Evolutionary conservation across 2,797 vertebrate species (phyloP), one percentile per base, ranked within the genome.

Genomic region (Bovichtus diacanthus): DNA sequence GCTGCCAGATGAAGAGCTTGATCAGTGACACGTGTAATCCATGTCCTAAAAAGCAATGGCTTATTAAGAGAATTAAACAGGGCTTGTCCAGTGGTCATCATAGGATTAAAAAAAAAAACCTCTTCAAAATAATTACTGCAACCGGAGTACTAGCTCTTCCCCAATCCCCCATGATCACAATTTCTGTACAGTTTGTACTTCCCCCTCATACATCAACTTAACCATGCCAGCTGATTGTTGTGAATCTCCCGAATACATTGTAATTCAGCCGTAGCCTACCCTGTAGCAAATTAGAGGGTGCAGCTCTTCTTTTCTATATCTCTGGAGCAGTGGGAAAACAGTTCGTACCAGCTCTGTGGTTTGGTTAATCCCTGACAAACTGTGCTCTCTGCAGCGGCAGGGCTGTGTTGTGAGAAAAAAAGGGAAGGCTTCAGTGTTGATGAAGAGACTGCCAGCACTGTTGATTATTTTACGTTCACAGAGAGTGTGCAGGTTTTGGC

Each of bases 261-360:
- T 83, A 88, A 90, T 90, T 91, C 80, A 80, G 62, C 83, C 86
- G 84, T 81, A 70, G 75, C 79, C 80, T 73, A 29, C 76, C 76
- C 80, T 63, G 70, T 69, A 43, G 76, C 70, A 92, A 93, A 94
- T 94, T 90, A 91, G 66, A 92, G 87, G 87, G 83, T 92, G 68
- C 69, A 70, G 36, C 69, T 78, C 25, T 53, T 76, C 74, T 80
- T 69, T 78, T 83, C 67, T 69, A 69, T 69, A 69, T 76, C 80
- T 46, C 71, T 56, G 36, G 49, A 73, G 77, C 49, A 69, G 59
- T 74, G 67, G 77, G 65, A 80, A 84, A 78, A 89, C 76, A 64
- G 80, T 75, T 80, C 19, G 9, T 59, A 84, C 44, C 47, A 79
- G 80, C 67, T 78, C 75, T 70, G 82, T 80, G 74, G 75, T 86